A percentile compares a stretch with the other conserved stretches of the same genome.
These are phyloP conservation scores for Phortica variegata DNA, from an alignment of 1,140 invertebrate genomes.

Conservation along the genomic window DNA sequence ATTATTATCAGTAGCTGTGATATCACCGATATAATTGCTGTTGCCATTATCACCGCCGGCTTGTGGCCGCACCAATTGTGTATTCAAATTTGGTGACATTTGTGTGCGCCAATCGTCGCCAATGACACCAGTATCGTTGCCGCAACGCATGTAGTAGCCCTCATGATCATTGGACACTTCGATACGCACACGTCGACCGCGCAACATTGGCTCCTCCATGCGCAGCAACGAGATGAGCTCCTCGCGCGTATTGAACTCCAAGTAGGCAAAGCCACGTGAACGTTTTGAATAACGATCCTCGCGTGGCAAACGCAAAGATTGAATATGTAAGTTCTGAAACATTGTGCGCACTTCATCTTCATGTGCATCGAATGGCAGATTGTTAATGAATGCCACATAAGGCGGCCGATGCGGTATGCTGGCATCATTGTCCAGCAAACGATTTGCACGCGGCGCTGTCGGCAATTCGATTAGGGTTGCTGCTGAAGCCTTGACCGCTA, in stretches of 20 bases:
- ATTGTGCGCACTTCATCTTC: slow-evolving; percentile 9
- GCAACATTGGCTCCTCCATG: not conserved
- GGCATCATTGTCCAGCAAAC: not conserved
- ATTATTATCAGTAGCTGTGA: too few species aligned
- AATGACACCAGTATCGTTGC: too few species aligned
- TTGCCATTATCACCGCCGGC: too few species aligned
- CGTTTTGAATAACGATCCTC: not conserved
- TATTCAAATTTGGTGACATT: too few species aligned
- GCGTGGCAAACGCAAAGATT: slow-evolving; percentile 1
- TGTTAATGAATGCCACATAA: slow-evolving; percentile 14
- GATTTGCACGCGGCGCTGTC: too few species aligned
- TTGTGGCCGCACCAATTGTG: too few species aligned
- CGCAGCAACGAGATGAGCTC: slow-evolving; percentile 4
- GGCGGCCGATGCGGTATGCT: slow-evolving; percentile 3
- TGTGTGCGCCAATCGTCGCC: too few species aligned
- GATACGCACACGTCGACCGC: slow-evolving; percentile 11
- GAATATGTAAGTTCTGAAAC: not conserved
- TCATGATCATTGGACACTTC: not conserved
- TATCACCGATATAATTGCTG: too few species aligned
- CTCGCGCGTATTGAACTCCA: slow-evolving; percentile 6
- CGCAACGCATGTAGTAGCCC: too few species aligned
- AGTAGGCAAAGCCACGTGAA: slow-evolving; percentile 12
- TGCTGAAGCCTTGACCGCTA: not conserved
- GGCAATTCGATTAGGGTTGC: not conserved
- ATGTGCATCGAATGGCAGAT: slow-evolving; percentile 18